A percentile compares a stretch with the other conserved stretches of the same genome.
These are phyloP conservation scores for Drosophila ananassae DNA, from an alignment of 1,140 invertebrate genomes.

Conservation along the genomic window DNA sequence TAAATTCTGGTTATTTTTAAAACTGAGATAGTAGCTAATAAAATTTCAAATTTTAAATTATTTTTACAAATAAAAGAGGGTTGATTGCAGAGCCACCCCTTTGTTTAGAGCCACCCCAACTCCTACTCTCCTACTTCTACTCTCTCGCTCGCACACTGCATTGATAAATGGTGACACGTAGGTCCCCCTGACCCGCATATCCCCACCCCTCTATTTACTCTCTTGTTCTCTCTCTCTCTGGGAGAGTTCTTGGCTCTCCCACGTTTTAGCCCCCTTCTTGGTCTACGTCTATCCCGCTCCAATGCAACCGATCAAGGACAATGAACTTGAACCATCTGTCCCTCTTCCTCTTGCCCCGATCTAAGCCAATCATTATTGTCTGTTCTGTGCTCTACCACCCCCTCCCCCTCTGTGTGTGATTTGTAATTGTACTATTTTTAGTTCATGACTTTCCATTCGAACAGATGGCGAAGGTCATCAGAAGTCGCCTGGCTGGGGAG, in stretches of 20 bases:
- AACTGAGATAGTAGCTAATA: no score
- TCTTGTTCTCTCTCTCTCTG: not conserved
- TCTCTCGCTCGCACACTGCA: conserved; percentile 8
- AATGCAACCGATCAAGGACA: conserved; percentile 33
- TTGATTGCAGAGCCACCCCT: not conserved
- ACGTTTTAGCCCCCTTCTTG: not conserved
- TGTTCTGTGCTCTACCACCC: not conserved
- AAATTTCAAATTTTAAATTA: no score
- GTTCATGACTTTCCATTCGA: conserved; percentile 23
- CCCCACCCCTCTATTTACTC: not conserved
- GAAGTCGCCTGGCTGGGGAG: conserved; percentile 1
- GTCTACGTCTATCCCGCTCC: conserved; percentile 10
- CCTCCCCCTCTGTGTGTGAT: not conserved
- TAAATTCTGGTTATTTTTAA: no score
- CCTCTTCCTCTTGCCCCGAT: conserved; percentile 8
- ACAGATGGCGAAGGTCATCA: conserved; percentile 47
- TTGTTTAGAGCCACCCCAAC: not conserved
- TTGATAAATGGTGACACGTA: conserved; percentile 23
- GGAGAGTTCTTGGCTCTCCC: conserved; percentile 1
- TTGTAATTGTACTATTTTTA: conserved; percentile 41
- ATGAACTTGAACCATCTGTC: conserved; percentile 24
- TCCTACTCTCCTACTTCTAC: not conserved
- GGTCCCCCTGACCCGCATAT: conserved; percentile 2
- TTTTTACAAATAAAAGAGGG: not conserved
- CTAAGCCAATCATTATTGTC: conserved; percentile 13